Base-by-base conservation (phyloP, 2,113 vertebrate species). In the Oncorhynchus masou region DNA sequence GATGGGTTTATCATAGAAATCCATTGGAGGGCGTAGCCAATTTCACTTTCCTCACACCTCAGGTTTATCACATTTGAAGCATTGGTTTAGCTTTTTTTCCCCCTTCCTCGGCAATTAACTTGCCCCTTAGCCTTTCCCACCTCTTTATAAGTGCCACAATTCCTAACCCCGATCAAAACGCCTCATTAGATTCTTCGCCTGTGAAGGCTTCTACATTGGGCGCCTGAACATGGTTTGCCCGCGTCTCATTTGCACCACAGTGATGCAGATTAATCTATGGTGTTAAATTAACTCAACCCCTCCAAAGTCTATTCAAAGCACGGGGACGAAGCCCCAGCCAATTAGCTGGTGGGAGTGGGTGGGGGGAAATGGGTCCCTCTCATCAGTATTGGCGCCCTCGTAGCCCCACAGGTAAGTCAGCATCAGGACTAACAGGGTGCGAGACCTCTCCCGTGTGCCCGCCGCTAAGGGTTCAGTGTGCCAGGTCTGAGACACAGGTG, bases 201-300 rank as follows among this genome's bases (percentile, higher is more conserved):
- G 27, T 12, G 68, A 82, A 20, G 29, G n/a, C 9, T 48, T 51
- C 65, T 34, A 60, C 27, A 34, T 72, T 34, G 0, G 1, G 4
- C 65, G 9, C 48, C 29, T 20, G 6, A 24, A 25, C 54, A 19
- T 2, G 5, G 24, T 73, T 83, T 39, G 70, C 4, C 66, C 51
- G 57, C 6, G 49, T 19, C 31, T 82, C 57, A 31, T 65, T 31
- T 19, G 0, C 76, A 74, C 45, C 65, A n/a, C 24, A 65, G 77
- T 13, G 79, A 79, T 76, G 73, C 85, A 85, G 73, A 76, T 78
- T 78, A 75, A 90, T 86, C 86, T 78, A 75, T 86, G 79, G 83
- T 85, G 80, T 79, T 73, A 74, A 73, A 88, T 84, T 68, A 83
- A 74, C 76, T 73, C 66, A 12, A 65, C 78, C 59, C 74, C 74